Conservation (phyloP, 2,797 vertebrate genomes). For the Enteromius radiatus region DNA sequence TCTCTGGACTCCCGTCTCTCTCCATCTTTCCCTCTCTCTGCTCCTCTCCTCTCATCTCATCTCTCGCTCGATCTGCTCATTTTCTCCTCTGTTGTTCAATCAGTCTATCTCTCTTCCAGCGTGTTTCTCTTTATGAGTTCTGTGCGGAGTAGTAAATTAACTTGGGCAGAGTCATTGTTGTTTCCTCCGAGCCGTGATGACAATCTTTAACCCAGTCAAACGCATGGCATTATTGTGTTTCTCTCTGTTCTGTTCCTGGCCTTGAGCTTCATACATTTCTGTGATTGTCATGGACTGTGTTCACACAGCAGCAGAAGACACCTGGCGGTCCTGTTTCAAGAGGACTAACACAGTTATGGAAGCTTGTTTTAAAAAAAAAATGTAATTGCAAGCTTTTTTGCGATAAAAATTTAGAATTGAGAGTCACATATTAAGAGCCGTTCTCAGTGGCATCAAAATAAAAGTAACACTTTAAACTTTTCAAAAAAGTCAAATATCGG, state of each 20-base stretch:
- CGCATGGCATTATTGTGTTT: neutral
- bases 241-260: neutral
- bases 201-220: neutral
- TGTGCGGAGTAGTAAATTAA: neutral
- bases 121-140: neutral
- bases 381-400: no score
- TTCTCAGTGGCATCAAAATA: no score
- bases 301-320: neutral
- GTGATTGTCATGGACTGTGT: neutral
- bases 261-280: neutral
- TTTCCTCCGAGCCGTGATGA: neutral
- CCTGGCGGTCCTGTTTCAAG: neutral
- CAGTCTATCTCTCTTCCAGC: neutral
- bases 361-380: neutral
- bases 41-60: conserved; percentile 8
- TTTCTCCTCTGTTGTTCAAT: neutral
- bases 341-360: neutral
- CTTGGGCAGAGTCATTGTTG: neutral
- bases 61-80: conserved; percentile 4
- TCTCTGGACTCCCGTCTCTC: neutral
- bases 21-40: neutral
- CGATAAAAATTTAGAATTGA: no score
- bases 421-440: no score
- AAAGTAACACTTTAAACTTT: no score
- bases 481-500: no score